Base-by-base conservation (phyloP, 2,113 vertebrate species). In the Colius striatus region DNA sequence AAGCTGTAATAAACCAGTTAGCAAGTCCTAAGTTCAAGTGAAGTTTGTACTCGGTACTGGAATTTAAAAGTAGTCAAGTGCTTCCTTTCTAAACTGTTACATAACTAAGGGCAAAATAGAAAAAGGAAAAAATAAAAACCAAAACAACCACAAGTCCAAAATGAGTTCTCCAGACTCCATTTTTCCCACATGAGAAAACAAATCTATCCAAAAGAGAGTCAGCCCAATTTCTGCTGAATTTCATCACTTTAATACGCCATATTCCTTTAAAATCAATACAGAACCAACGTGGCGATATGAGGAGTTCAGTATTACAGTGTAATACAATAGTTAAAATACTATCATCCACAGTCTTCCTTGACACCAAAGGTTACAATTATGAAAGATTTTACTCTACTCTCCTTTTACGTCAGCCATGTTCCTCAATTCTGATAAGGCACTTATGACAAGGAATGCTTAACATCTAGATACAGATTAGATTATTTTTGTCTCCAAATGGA, bases 371-470 rank as follows among this genome's bases (percentile, higher is more conserved):
- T 84, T 78, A 63, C 1, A 0, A 92, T 96, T 96, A 92, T 92
- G 73, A 96, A 92, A 90, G 23, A 83, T 89, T 95, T 94, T 86
- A 54, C 80, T 82, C 66, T 57, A 12, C 62, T 74, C 48, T 95
- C 20, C 61, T 91, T 94, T 61, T n/a, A 60, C 68, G 32, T 36
- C 20, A 74, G 27, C 89, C 78, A 95, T 53, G 62, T 41, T 89
- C 78, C 71, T 94, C 92, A 92, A 54, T 89, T 95, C 90, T 96
- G 60, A 83, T 76, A 67, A 85, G 68, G 96, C 60, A 57, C 45
- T 18, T 21, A 74, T 67, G 67, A 74, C 66, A 84, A 80, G 36
- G 13, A 90, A 92, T 30, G 48, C 48, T 51, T 84, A 91, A 76
- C 18, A 84, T 60, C 48, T 91, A 58, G 57, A 60, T 61, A 75